A percentile compares a stretch with the other conserved stretches of the same genome.
Evolutionary conservation across 2,797 vertebrate species (phyloP).

Genomic region (Crocidura indochinensis): DNA sequence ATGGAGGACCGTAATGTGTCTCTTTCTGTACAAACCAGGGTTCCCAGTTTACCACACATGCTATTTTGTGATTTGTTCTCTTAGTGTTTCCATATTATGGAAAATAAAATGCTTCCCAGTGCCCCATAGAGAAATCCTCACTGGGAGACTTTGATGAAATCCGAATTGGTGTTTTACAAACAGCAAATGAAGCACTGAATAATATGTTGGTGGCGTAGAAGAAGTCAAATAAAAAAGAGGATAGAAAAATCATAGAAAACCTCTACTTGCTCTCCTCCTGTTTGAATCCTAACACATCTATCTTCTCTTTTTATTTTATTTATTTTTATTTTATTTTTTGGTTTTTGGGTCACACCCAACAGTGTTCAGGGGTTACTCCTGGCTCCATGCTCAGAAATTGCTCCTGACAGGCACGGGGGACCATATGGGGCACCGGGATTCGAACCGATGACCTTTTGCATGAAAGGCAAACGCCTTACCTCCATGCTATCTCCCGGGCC

Average conservation of each 20-base stretch:
- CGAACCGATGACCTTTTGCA: too few species aligned
- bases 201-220: background rate
- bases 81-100: background rate
- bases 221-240: background rate
- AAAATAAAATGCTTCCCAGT: background rate
- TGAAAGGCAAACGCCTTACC: too few species aligned
- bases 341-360: too few species aligned
- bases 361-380: too few species aligned
- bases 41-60: background rate
- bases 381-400: too few species aligned
- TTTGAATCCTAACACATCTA: too few species aligned
- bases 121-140: background rate
- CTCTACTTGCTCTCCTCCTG: background rate
- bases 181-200: background rate
- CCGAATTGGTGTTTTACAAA: background rate
- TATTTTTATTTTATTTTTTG: too few species aligned
- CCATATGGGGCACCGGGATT: too few species aligned
- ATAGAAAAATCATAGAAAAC: conserved; percentile 27
- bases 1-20: too few species aligned
- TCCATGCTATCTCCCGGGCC: too few species aligned
- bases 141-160: background rate
- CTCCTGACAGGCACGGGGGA: too few species aligned
- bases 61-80: background rate
- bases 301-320: too few species aligned
- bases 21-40: background rate